Conservation (phyloP, 2,797 vertebrate species). For the Ataeniobius toweri region DNA sequence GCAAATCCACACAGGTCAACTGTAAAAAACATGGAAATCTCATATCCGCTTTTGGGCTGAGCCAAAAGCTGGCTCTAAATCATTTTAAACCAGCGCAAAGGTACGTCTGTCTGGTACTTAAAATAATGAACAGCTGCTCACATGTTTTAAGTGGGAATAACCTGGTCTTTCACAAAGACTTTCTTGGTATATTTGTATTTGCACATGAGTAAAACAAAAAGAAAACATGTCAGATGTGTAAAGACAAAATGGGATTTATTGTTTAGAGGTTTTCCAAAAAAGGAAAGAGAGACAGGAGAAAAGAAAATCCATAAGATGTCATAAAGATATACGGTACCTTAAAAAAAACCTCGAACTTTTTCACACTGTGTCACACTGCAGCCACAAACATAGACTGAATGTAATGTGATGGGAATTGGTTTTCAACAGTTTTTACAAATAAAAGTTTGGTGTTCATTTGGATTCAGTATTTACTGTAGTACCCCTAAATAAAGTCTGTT, state of each 20-base stretch:
- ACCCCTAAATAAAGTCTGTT: too few species aligned
- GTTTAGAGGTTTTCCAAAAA: constrained; percentile 27
- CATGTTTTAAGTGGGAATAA: constrained; percentile 52
- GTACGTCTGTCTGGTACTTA: constrained; percentile 32
- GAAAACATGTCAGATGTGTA: constrained; percentile 49
- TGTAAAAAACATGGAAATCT: constrained; percentile 43
- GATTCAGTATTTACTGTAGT: too few species aligned
- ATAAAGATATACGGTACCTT: not conserved
- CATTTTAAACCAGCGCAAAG: constrained; percentile 14
- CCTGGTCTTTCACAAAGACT: constrained; percentile 48
- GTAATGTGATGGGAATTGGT: not conserved
- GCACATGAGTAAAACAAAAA: constrained; percentile 37
- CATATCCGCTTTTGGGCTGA: constrained; percentile 26
- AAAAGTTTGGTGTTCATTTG: too few species aligned
- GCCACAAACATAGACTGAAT: not conserved
- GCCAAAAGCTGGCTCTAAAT: constrained; percentile 45
- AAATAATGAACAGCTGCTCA: constrained; percentile 50
- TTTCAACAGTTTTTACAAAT: not conserved
- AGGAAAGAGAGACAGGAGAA: constrained; percentile 27
- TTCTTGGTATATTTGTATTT: constrained; percentile 35
- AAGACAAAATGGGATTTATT: constrained; percentile 59
- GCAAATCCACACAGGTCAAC: constrained; percentile 23
- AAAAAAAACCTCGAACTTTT: not conserved
- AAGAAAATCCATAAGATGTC: constrained; percentile 2
- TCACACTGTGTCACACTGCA: not conserved